Percentiles rank a stretch among this genome's conserved stretches.
Evolutionary conservation across 2,113 vertebrate genomes (phyloP).

Genomic region (Muscicapa adusta): DNA sequence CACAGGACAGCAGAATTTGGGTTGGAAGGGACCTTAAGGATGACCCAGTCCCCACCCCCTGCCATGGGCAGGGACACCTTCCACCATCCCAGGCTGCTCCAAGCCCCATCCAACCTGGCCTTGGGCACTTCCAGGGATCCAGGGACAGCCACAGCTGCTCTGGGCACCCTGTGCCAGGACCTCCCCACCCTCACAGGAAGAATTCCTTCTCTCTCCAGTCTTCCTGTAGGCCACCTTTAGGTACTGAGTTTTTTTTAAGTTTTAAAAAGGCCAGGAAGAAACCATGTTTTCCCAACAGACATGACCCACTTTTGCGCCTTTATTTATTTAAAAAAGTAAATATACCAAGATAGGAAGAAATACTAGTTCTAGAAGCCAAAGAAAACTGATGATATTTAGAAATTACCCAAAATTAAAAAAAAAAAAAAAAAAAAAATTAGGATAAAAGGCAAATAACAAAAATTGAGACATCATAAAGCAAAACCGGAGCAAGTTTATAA

Average conservation of each 20-base stretch:
- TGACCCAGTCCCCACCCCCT: background rate
- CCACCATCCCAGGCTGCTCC: rapidly evolving
- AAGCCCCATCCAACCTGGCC: rapidly evolving
- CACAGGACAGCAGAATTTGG: background rate
- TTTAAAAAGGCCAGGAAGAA: background rate
- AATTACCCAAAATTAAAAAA: background rate
- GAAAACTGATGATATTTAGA: background rate
- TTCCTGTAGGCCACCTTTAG: background rate
- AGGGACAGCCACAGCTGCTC: background rate
- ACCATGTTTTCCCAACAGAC: background rate
- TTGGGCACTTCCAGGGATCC: background rate
- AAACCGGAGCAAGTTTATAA: background rate
- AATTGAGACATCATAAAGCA: background rate
- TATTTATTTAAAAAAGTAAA: background rate
- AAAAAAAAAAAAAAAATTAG: background rate
- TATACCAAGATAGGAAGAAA: background rate
- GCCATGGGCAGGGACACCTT: background rate
- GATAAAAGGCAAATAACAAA: background rate
- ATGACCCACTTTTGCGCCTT: background rate
- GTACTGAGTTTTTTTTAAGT: background rate
- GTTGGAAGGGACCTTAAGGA: background rate
- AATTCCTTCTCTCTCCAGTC: background rate
- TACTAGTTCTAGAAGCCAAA: background rate
- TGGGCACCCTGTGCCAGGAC: rapidly evolving
- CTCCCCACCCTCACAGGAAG: rapidly evolving